A percentile compares a stretch with the other conserved stretches of the same genome.
These are phyloP conservation scores for Mesembrinibis cayennensis DNA, from an alignment of 2,113 vertebrate species.

Conservation along the genomic window DNA sequence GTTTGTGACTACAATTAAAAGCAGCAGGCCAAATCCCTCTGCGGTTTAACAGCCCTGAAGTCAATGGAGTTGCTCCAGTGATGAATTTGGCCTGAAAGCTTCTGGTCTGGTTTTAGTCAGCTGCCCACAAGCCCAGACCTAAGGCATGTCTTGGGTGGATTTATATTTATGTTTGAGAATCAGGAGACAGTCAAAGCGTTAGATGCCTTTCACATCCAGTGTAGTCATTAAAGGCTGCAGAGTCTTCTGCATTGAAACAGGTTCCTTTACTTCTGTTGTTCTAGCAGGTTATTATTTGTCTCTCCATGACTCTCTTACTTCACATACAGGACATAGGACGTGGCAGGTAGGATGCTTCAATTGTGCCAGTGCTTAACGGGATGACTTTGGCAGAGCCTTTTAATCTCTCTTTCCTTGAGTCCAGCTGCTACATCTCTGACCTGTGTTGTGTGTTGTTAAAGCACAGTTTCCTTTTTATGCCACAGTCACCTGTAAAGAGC, in stretches of 20 bases:
- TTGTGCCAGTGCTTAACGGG: background rate
- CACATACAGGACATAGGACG: background rate
- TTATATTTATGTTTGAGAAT: background rate
- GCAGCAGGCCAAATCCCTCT: background rate
- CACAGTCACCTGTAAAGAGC: background rate
- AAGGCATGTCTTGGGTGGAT: background rate
- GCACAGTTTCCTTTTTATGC: background rate
- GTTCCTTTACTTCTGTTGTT: background rate
- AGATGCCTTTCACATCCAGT: background rate
- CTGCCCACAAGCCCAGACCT: background rate
- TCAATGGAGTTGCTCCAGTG: background rate
- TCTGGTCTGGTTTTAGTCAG: background rate
- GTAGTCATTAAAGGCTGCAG: background rate
- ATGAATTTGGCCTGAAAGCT: background rate
- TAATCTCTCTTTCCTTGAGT: background rate
- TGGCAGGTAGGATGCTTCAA: background rate
- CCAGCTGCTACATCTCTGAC: background rate
- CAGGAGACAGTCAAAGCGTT: background rate
- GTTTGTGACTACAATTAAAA: conserved; percentile 22
- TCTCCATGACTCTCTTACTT: background rate
- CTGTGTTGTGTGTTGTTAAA: background rate
- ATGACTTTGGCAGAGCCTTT: background rate
- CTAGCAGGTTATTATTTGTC: background rate
- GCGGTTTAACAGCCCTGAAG: background rate
- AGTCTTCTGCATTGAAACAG: background rate